These are phyloP conservation scores for Moxostoma hubbsi DNA, from an alignment of 2,797 vertebrate species.

Conservation along the genomic window DNA sequence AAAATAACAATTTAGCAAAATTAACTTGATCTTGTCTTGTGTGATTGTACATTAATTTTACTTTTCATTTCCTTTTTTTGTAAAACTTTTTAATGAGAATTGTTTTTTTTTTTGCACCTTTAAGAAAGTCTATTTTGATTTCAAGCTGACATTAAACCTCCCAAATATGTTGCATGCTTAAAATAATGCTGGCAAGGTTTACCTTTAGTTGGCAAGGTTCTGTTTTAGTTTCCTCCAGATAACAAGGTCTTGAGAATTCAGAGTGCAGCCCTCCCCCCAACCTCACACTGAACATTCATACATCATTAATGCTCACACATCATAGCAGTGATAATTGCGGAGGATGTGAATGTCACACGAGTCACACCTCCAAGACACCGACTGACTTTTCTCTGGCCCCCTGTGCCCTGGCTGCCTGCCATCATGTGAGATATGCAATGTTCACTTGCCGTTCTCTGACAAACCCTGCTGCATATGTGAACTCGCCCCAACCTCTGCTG, in stretches of 20 bases:
- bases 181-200: neutral
- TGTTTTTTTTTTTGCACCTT: too few relatives aligned
- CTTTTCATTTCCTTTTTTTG: neutral
- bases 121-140: neutral
- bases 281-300: slow-evolving; percentile 77
- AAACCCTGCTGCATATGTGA: neutral
- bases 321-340: slow-evolving; percentile 81
- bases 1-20: too few relatives aligned
- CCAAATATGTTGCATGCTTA: neutral
- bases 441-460: slow-evolving; percentile 11
- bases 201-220: slow-evolving; percentile 14
- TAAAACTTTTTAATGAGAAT: neutral
- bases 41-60: too few relatives aligned
- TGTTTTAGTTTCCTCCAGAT: slow-evolving; percentile 64
- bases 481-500: slow-evolving; percentile 25
- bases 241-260: slow-evolving; percentile 76
- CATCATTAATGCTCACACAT: slow-evolving; percentile 83
- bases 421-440: slow-evolving; percentile 53
- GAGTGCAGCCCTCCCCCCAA: slow-evolving; percentile 55
- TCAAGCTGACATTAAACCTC: neutral
- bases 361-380: slow-evolving; percentile 69
- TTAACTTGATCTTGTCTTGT: too few relatives aligned
- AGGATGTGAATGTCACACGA: slow-evolving; percentile 80
- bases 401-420: slow-evolving; percentile 66
- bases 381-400: slow-evolving; percentile 49